Conservation (phyloP, 2,797 vertebrate species). For the Gambelia wislizenii region DNA sequence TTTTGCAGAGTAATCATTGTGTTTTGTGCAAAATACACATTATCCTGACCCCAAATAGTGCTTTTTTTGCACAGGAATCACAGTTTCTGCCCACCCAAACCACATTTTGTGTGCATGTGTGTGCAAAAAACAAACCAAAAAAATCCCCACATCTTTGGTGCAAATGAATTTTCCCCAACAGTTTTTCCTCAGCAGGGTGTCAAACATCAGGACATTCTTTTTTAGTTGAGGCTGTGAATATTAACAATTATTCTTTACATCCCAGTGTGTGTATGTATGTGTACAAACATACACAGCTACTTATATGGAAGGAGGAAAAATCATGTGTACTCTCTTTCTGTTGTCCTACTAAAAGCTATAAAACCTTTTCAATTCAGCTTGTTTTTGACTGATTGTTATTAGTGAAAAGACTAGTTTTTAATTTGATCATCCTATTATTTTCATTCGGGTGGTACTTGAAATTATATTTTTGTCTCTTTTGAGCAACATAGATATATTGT, state of each 20-base stretch:
- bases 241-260: no score
- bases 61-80: no score
- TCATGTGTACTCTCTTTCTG: neutral
- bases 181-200: no score
- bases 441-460: neutral
- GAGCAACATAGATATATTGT: slow-evolving; percentile 30
- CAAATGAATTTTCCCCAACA: neutral
- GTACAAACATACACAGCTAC: neutral
- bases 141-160: neutral
- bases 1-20: no score
- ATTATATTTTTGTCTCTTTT: neutral
- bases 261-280: neutral
- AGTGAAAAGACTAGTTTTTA: neutral
- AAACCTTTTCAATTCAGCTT: neutral
- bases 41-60: no score
- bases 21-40: no score
- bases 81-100: neutral
- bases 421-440: neutral
- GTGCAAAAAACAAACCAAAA: neutral
- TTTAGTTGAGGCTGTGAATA: no score
- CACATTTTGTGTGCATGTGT: neutral
- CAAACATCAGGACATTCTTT: no score
- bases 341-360: neutral
- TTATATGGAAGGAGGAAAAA: neutral
- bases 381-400: neutral